Evolutionary conservation across 2,113 vertebrate species (phyloP).

Genomic region (Heterochromis multidens): DNA sequence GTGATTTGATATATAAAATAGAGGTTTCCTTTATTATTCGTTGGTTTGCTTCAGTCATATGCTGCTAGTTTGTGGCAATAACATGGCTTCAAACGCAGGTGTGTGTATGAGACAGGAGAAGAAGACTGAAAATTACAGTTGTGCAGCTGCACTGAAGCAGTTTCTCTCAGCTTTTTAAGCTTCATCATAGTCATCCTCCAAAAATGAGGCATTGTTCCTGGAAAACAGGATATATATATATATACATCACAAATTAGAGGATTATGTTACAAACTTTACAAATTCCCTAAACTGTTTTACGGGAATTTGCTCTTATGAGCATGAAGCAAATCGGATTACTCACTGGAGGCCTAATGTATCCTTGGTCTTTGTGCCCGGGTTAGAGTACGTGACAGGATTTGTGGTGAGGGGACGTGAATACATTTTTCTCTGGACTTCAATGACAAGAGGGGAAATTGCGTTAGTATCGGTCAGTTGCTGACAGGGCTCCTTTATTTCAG

Average conservation of each 20-base stretch:
- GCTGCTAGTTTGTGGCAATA: not conserved
- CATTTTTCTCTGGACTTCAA: slow-evolving; percentile 57
- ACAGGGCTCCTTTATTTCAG: slow-evolving; percentile 28
- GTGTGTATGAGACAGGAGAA: not conserved
- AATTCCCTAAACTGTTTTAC: slow-evolving; percentile 49
- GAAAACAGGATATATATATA: slow-evolving; percentile 23
- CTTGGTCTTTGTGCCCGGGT: slow-evolving; percentile 14
- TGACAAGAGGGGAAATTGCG: slow-evolving; percentile 49
- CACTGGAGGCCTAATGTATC: slow-evolving; percentile 24
- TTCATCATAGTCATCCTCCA: not conserved
- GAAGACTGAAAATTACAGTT: not conserved
- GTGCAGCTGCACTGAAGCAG: not conserved
- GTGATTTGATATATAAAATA: not conserved
- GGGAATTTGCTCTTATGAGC: slow-evolving; percentile 54
- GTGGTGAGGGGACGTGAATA: slow-evolving; percentile 22
- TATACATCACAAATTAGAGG: slow-evolving; percentile 15
- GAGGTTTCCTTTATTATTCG: not conserved
- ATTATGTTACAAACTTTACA: slow-evolving; percentile 50
- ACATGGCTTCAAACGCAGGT: not conserved
- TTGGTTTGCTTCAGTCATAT: not conserved
- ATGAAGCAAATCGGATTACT: slow-evolving; percentile 62
- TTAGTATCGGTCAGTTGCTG: slow-evolving; percentile 65
- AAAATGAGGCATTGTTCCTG: slow-evolving; percentile 33
- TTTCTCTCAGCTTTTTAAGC: not conserved
- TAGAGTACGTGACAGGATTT: slow-evolving; percentile 35